Percentiles rank a stretch among this genome's conserved stretches.
phyloP scores from a whole-genome alignment of 2,888 invertebrate species.

The Platypus cylindrus region DNA sequence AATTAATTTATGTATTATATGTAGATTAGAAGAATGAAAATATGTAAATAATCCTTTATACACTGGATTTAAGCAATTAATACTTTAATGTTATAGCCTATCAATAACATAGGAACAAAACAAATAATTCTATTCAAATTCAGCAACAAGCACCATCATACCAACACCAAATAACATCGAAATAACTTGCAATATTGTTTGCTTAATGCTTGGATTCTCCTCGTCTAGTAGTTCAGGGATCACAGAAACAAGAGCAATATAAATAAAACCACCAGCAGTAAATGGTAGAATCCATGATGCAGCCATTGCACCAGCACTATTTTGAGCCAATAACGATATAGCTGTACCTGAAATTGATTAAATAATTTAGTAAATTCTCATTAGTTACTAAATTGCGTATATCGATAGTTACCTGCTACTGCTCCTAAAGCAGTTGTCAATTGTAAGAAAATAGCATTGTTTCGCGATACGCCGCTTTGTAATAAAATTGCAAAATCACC shows the following conservation, averaged over 20 bases:
- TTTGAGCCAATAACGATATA: conserved; percentile 74
- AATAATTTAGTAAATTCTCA: neutral
- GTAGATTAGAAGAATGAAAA: neutral
- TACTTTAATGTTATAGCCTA: too few species aligned
- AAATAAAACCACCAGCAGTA: conserved; percentile 98
- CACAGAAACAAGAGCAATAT: conserved; percentile 97
- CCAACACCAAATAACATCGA: conserved; percentile 82
- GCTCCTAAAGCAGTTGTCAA: conserved; percentile 92
- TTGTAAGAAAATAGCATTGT: conserved; percentile 91
- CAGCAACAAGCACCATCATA: conserved; percentile 91
- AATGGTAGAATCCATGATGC: conserved; percentile 90
- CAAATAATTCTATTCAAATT: conserved; percentile 57
- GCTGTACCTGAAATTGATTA: conserved; percentile 65
- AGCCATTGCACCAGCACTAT: conserved; percentile 53
- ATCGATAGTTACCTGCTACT: conserved; percentile 64
- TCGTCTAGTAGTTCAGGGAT: conserved; percentile 94
- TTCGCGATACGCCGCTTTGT: conserved; percentile 88
- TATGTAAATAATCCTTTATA: too few species aligned
- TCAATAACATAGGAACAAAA: too few species aligned
- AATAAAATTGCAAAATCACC: conserved; percentile 98
- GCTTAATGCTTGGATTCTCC: conserved; percentile 58
- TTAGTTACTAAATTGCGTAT: too few species aligned
- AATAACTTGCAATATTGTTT: conserved; percentile 81
- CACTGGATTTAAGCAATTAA: too few species aligned
- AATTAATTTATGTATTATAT: too few species aligned